phyloP scores from a whole-genome alignment of 2,113 vertebrate genomes.

The Phylloscopus trochiloides region DNA sequence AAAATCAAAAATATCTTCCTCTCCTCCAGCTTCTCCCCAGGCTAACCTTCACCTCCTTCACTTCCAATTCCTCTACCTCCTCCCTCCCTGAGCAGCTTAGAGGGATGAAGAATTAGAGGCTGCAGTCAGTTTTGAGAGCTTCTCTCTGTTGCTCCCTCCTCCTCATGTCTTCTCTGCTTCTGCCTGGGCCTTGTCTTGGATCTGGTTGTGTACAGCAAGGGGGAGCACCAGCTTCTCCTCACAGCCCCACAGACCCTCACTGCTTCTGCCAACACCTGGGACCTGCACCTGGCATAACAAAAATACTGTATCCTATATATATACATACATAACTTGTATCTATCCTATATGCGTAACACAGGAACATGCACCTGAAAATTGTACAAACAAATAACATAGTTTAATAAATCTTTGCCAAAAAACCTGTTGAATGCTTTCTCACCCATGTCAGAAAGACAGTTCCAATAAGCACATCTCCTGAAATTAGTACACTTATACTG shows the following conservation, averaged over 20 bases:
- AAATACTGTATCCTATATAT: not conserved
- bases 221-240: not conserved
- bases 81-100: fast-evolving
- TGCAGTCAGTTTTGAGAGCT: fast-evolving
- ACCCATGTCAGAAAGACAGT: fast-evolving
- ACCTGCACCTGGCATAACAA: not conserved
- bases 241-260: not conserved
- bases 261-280: not conserved
- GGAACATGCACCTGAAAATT: not conserved
- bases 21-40: not conserved
- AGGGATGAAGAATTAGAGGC: too few species aligned
- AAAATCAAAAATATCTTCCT: not conserved
- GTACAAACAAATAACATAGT: not conserved
- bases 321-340: fast-evolving
- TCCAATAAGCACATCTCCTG: not conserved
- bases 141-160: not conserved
- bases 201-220: fast-evolving
- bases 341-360: not conserved
- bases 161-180: not conserved
- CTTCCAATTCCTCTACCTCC: not conserved
- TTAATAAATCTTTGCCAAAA: not conserved
- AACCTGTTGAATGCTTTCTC: not conserved
- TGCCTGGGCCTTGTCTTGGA: not conserved
- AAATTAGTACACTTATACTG: not conserved
- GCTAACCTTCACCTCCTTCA: not conserved